Percentiles rank a stretch among this genome's conserved stretches.
These are phyloP conservation scores for Leptopilina myrica DNA, from an alignment of 2,888 invertebrate species.

Conservation along the genomic window DNA sequence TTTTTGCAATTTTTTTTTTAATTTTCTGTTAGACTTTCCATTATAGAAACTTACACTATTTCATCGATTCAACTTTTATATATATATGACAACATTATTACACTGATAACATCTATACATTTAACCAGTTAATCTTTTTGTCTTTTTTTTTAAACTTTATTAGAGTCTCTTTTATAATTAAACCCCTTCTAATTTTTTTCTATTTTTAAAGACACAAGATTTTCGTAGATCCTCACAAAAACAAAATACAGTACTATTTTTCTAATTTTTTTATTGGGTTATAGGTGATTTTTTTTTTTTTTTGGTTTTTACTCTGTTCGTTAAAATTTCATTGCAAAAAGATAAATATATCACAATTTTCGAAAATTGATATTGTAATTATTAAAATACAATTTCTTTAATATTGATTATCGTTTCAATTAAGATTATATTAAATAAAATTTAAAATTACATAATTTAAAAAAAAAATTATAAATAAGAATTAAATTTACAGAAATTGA, in stretches of 20 bases:
- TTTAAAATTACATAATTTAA: too few relatives aligned
- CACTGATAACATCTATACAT: slow-evolving; percentile 39
- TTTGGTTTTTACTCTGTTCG: background rate
- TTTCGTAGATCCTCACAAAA: slow-evolving; percentile 15
- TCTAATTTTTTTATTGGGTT: background rate
- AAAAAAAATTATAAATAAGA: too few relatives aligned
- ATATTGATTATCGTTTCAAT: too few relatives aligned
- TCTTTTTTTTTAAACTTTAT: background rate
- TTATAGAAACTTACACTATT: slow-evolving; percentile 11
- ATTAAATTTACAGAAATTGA: too few relatives aligned
- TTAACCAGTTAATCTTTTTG: slow-evolving; percentile 27
- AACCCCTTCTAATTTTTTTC: slow-evolving; percentile 8
- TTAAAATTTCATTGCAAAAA: background rate
- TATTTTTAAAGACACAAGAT: slow-evolving; percentile 29
- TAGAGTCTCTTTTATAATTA: slow-evolving; percentile 28
- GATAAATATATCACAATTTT: background rate
- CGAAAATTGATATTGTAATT: too few relatives aligned
- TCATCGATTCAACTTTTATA: slow-evolving; percentile 30
- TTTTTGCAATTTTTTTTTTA: background rate
- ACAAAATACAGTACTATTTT: slow-evolving; percentile 1
- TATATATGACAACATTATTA: slow-evolving; percentile 32
- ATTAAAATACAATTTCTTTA: too few relatives aligned
- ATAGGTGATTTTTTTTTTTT: background rate
- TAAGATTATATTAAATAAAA: too few relatives aligned
- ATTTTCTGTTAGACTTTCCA: background rate